phyloP scores from a whole-genome alignment of 2,113 vertebrate species.

The Egretta garzetta region DNA sequence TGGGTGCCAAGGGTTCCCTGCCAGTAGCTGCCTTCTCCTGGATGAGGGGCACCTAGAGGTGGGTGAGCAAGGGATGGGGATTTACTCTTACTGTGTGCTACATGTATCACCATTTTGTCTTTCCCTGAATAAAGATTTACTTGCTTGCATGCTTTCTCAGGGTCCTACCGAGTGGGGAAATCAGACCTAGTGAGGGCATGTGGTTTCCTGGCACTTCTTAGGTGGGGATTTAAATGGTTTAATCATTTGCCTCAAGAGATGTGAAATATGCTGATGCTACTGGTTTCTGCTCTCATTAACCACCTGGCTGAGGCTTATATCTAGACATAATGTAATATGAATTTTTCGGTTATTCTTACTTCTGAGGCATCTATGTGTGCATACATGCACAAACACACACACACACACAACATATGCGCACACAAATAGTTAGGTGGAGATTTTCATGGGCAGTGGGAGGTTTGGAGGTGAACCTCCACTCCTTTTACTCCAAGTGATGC shows the following conservation, averaged over 20 bases:
- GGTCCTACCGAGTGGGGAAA: background rate
- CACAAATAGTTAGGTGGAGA: background rate
- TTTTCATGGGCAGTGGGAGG: background rate
- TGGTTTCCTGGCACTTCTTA: background rate
- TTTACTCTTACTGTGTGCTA: background rate
- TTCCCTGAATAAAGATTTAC: background rate
- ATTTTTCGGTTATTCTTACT: background rate
- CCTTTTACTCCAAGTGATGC: constrained; percentile 5
- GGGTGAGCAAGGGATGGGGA: background rate
- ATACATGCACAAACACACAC: background rate
- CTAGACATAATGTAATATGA: background rate
- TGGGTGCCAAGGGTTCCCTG: background rate
- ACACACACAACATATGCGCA: background rate
- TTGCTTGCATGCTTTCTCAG: background rate
- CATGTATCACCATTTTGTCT: background rate
- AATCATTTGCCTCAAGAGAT: background rate
- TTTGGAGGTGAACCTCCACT: background rate
- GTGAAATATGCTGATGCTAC: background rate
- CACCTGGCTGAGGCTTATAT: background rate
- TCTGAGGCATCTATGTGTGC: background rate
- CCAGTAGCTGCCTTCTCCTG: background rate
- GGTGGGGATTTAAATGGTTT: background rate
- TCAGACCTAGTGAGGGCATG: background rate
- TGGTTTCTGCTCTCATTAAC: background rate
- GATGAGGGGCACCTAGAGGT: fast-evolving